These are phyloP conservation scores for Ptilodon capucinus DNA, from an alignment of 2,888 invertebrate genomes.

Conservation along the genomic window DNA sequence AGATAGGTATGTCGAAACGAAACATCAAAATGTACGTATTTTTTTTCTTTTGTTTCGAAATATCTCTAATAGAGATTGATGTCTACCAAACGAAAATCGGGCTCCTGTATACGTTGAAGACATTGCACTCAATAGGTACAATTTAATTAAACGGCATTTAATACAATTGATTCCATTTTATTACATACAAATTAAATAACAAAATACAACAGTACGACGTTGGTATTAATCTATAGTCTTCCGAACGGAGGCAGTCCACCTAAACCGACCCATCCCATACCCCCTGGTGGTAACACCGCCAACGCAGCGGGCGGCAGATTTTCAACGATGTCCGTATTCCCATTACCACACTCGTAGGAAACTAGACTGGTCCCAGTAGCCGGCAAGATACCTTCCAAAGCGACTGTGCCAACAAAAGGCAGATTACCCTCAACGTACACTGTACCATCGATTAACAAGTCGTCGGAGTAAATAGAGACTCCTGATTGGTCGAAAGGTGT, in stretches of 20 bases:
- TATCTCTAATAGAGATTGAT: too few relatives aligned
- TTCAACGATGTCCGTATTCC: constrained; percentile 19
- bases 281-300: background rate
- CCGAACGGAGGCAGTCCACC: background rate
- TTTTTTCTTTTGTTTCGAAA: too few relatives aligned
- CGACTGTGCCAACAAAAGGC: constrained; percentile 45
- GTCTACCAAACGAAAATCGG: too few relatives aligned
- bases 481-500: constrained; percentile 20
- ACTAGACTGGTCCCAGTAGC: constrained; percentile 35
- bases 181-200: constrained; percentile 1
- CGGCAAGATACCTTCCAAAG: constrained; percentile 43
- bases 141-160: too few relatives aligned
- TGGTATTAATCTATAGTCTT: background rate
- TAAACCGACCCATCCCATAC: background rate
- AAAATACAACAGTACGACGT: background rate
- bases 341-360: constrained; percentile 16
- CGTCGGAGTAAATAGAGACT: constrained; percentile 35
- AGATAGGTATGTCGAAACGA: too few relatives aligned
- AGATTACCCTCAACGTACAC: constrained; percentile 41
- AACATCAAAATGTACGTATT: too few relatives aligned
- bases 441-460: constrained; percentile 40
- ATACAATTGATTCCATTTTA: background rate
- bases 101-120: too few relatives aligned
- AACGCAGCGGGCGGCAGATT: constrained; percentile 1
- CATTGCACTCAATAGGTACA: too few relatives aligned